These are phyloP conservation scores for Himantopus leucocephalus DNA, from an alignment of 2,113 vertebrate genomes.

Conservation along the genomic window DNA sequence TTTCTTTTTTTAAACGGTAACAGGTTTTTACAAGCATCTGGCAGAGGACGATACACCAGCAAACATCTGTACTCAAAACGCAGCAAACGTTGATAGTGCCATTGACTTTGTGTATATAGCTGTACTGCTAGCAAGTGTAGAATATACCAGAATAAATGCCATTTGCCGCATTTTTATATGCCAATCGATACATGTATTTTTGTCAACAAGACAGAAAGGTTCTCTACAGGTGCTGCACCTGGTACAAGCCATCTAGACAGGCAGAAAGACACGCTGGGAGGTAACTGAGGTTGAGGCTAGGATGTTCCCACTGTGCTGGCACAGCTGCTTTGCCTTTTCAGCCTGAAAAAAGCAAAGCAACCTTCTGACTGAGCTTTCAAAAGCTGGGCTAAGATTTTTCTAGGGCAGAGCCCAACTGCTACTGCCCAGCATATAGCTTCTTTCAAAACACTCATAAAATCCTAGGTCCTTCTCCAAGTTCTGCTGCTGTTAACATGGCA, in stretches of 20 bases:
- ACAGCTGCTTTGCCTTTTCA: neutral
- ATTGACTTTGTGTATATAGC: neutral
- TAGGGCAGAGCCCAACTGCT: neutral
- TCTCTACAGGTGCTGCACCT: neutral
- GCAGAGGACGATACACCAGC: neutral
- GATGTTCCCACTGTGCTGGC: neutral
- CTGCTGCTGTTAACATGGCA: fast-evolving
- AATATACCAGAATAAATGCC: neutral
- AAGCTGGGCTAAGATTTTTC: neutral
- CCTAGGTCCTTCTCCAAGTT: neutral
- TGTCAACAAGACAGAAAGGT: neutral
- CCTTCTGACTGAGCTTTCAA: neutral
- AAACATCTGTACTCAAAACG: neutral
- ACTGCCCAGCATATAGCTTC: neutral
- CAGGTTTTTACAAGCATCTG: neutral
- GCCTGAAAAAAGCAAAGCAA: neutral
- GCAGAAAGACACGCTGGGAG: neutral
- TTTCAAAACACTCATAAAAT: neutral
- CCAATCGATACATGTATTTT: neutral
- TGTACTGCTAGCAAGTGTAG: neutral
- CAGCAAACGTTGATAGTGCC: neutral
- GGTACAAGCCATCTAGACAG: neutral
- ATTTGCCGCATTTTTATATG: neutral
- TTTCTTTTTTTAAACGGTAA: neutral
- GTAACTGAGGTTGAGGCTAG: neutral